A percentile compares a stretch with the other conserved stretches of the same genome.
These are phyloP conservation scores for Ennomos quercinarius DNA, from an alignment of 2,888 invertebrate genomes.

Conservation along the genomic window DNA sequence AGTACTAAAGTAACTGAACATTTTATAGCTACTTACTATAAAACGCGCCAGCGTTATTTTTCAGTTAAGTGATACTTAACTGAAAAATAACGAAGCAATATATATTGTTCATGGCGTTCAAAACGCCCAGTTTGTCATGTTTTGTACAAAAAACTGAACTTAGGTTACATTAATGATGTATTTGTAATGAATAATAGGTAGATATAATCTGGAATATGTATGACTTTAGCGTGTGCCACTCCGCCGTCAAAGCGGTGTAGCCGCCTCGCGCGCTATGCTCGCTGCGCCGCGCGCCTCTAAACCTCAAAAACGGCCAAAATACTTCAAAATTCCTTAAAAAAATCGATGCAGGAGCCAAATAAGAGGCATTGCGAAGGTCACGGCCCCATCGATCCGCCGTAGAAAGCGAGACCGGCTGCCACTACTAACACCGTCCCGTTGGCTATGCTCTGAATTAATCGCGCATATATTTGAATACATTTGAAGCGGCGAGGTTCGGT, in stretches of 20 bases:
- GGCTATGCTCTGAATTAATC: conserved; percentile 87
- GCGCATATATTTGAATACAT: conserved; percentile 86
- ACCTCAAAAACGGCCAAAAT: conserved; percentile 36
- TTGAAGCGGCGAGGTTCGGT: conserved; percentile 74
- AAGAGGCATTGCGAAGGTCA: conserved; percentile 83
- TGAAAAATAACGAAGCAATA: too few species aligned
- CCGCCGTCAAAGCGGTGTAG: not conserved
- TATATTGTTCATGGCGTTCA: too few species aligned
- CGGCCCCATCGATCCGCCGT: conserved; percentile 84
- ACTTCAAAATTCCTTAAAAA: conserved; percentile 54
- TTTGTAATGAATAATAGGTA: too few species aligned
- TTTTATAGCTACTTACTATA: too few species aligned
- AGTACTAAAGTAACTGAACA: too few species aligned
- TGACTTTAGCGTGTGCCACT: not conserved
- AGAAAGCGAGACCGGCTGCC: conserved; percentile 84
- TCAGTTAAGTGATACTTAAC: too few species aligned
- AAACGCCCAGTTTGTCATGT: too few species aligned
- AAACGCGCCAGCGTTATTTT: too few species aligned
- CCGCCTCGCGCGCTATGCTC: conserved; percentile 8
- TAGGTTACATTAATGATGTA: too few species aligned
- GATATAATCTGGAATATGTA: too few species aligned
- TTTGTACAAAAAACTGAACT: too few species aligned
- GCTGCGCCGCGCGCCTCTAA: conserved; percentile 7
- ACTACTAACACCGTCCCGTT: conserved; percentile 85
- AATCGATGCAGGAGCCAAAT: conserved; percentile 76